These are phyloP conservation scores for Coenonympha glycerion DNA, from an alignment of 2,888 invertebrate species.

Conservation along the genomic window DNA sequence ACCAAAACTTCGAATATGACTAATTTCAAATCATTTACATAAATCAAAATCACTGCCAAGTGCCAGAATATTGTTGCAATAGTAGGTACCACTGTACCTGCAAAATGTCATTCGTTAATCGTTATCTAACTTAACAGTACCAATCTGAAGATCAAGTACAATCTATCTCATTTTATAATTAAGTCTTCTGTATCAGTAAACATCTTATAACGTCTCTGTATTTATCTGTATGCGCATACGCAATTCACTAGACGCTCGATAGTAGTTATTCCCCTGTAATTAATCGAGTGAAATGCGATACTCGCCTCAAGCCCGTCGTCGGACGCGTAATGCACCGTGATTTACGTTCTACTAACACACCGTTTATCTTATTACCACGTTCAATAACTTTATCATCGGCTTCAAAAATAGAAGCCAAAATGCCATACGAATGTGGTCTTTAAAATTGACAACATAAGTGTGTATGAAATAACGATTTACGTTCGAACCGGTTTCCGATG, in stretches of 20 bases:
- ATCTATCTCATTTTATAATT: background rate
- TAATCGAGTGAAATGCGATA: conserved; percentile 73
- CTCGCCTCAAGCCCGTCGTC: conserved; percentile 61
- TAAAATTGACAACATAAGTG: conserved; percentile 23
- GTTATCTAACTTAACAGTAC: no score
- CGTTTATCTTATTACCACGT: conserved; percentile 76
- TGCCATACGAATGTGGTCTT: conserved; percentile 7
- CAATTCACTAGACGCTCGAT: background rate
- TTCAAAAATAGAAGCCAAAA: conserved; percentile 15
- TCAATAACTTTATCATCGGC: conserved; percentile 73
- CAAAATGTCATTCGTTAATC: no score
- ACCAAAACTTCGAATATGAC: no score
- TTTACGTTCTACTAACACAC: conserved; percentile 64
- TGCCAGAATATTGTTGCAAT: no score
- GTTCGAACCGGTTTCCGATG: background rate
- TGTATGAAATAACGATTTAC: background rate
- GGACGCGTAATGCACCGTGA: conserved; percentile 72
- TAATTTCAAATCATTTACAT: no score
- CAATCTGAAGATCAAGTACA: background rate
- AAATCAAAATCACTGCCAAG: no score
- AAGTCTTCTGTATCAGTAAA: background rate
- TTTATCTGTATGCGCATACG: background rate
- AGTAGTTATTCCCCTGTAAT: conserved; percentile 41
- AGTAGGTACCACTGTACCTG: no score
- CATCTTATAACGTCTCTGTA: background rate